These are phyloP conservation scores for Zaprionus ornatus DNA, from an alignment of 1,140 invertebrate genomes.

Conservation along the genomic window DNA sequence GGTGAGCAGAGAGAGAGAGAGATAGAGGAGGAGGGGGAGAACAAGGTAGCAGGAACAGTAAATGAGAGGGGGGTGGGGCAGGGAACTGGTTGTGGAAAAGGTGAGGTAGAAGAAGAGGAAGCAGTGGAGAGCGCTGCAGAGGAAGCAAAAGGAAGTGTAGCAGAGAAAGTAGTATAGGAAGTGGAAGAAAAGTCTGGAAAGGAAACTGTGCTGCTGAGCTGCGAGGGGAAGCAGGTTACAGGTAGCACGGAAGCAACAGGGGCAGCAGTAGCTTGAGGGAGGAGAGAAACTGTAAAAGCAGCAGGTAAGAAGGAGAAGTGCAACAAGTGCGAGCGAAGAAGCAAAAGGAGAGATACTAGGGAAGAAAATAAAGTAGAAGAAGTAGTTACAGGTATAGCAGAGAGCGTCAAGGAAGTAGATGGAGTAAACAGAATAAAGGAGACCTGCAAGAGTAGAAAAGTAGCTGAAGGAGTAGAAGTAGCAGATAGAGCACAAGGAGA, in stretches of 20 bases:
- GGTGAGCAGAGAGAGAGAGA: too few relatives aligned
- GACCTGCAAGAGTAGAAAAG: neutral
- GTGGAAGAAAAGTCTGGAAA: neutral
- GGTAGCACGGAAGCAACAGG: neutral
- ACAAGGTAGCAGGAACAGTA: neutral
- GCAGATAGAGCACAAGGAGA: too few relatives aligned
- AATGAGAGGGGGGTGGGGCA: neutral
- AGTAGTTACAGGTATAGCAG: neutral
- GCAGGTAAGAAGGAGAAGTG: neutral
- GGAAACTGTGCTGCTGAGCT: neutral
- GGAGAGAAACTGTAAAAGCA: neutral
- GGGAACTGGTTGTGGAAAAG: neutral
- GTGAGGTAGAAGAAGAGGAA: neutral
- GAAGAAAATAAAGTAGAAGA: neutral
- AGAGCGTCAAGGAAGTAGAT: too few relatives aligned
- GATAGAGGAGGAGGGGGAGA: fast-evolving
- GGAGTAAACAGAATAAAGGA: too few relatives aligned
- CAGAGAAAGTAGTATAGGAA: neutral
- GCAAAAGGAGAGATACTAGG: neutral
- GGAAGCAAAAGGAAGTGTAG: neutral
- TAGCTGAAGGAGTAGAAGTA: neutral
- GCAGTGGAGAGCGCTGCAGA: too few relatives aligned
- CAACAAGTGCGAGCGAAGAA: neutral
- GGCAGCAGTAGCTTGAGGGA: neutral
- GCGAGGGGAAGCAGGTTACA: neutral